Evolutionary conservation across 2,888 invertebrate species (phyloP).

Genomic region (Lottia scabra): DNA sequence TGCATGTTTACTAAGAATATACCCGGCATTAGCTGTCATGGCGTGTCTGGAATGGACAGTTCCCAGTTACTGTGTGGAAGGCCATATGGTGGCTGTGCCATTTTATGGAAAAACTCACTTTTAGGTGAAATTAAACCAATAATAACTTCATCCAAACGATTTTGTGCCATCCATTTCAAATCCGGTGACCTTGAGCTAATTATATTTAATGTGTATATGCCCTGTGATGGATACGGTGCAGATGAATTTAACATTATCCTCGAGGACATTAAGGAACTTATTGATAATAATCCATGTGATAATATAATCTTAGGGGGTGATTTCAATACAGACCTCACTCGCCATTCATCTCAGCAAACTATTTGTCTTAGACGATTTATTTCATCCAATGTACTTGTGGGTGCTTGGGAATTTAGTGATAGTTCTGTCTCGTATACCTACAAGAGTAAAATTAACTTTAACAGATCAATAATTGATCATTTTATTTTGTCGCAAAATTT

Average conservation of each 20-base stretch:
- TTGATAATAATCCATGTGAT: background rate
- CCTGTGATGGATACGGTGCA: background rate
- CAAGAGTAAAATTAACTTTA: too few relatives aligned
- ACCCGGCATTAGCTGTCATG: background rate
- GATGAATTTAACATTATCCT: background rate
- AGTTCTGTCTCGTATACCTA: too few relatives aligned
- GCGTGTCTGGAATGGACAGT: background rate
- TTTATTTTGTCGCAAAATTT: too few relatives aligned
- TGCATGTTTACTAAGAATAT: background rate
- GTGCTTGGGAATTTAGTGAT: too few relatives aligned
- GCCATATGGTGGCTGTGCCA: background rate
- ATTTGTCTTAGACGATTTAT: too few relatives aligned
- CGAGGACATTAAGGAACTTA: background rate
- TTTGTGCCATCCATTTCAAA: background rate
- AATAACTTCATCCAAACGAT: background rate
- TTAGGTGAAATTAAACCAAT: background rate
- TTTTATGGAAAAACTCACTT: background rate
- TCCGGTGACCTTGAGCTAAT: background rate
- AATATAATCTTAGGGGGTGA: background rate
- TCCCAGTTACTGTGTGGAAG: background rate
- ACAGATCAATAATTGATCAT: too few relatives aligned
- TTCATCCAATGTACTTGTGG: too few relatives aligned
- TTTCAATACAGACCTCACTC: background rate
- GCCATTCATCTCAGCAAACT: background rate
- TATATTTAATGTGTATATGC: background rate